Conservation (phyloP, 2,888 invertebrate genomes). For the Drosophila rubida region DNA sequence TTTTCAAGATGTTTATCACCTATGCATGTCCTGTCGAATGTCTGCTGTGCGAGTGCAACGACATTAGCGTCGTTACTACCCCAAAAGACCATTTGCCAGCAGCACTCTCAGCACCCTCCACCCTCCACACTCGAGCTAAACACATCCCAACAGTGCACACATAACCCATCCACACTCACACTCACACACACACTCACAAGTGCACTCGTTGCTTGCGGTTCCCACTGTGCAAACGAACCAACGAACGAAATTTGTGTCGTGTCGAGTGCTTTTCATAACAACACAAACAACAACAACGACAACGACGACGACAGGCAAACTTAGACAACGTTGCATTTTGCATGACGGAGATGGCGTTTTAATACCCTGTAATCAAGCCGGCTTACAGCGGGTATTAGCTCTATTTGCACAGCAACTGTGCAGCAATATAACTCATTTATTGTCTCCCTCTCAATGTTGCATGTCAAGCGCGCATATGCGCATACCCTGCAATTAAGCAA, state of each 20-base stretch:
- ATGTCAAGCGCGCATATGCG: neutral
- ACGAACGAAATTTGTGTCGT: constrained; percentile 61
- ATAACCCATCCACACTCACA: constrained; percentile 9
- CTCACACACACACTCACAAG: constrained; percentile 16
- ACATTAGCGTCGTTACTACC: constrained; percentile 47
- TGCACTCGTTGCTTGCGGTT: constrained; percentile 41
- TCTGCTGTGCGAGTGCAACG: constrained; percentile 68
- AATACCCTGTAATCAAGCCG: constrained; percentile 38
- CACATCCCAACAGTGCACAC: too few relatives aligned
- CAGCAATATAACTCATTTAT: neutral
- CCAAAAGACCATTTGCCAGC: neutral
- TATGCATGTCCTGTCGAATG: constrained; percentile 33
- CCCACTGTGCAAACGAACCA: constrained; percentile 61
- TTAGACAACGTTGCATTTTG: constrained; percentile 62
- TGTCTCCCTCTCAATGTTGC: neutral
- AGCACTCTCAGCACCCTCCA: neutral
- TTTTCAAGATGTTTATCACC: constrained; percentile 40
- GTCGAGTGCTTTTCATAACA: constrained; percentile 61
- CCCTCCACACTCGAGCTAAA: neutral
- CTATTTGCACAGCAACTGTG: neutral
- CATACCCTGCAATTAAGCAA: neutral
- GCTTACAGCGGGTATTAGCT: constrained; percentile 13
- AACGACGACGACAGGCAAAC: constrained; percentile 24
- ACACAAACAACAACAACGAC: constrained; percentile 23
- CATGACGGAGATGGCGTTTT: constrained; percentile 45